These are phyloP conservation scores for Maconellicoccus hirsutus DNA, from an alignment of 1,140 invertebrate species.

Conservation along the genomic window DNA sequence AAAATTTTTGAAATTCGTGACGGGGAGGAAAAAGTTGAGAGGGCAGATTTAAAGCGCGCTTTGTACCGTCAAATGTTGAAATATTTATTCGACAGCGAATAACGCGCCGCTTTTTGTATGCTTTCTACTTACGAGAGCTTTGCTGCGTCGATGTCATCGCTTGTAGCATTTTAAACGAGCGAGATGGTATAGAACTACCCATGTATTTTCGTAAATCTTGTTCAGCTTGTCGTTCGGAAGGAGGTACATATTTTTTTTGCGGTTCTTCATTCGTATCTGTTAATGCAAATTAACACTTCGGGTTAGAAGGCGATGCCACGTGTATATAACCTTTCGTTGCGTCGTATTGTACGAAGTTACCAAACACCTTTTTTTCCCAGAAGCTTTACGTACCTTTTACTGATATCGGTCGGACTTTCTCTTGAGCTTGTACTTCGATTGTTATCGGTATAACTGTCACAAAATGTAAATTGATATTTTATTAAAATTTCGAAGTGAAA, in stretches of 20 bases:
- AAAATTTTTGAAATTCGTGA: neutral
- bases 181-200: constrained; percentile 70
- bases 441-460: neutral
- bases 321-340: too few relatives aligned
- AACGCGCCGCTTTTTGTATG: too few relatives aligned
- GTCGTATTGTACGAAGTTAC: too few relatives aligned
- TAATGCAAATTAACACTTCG: too few relatives aligned
- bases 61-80: too few relatives aligned
- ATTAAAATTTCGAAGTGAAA: neutral
- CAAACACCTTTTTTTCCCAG: neutral
- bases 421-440: neutral
- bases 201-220: constrained; percentile 64
- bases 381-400: too few relatives aligned
- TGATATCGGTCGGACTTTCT: neutral
- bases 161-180: constrained; percentile 73
- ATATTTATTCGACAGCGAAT: too few relatives aligned
- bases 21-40: too few relatives aligned
- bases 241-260: constrained; percentile 37
- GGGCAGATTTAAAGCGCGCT: too few relatives aligned
- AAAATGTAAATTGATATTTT: neutral
- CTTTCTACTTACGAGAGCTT: neutral
- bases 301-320: too few relatives aligned
- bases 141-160: constrained; percentile 49
- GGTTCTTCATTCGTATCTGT: neutral
- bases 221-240: constrained; percentile 50